Evolutionary conservation across 2,113 vertebrate genomes (phyloP).

Genomic region (Lonchura striata): DNA sequence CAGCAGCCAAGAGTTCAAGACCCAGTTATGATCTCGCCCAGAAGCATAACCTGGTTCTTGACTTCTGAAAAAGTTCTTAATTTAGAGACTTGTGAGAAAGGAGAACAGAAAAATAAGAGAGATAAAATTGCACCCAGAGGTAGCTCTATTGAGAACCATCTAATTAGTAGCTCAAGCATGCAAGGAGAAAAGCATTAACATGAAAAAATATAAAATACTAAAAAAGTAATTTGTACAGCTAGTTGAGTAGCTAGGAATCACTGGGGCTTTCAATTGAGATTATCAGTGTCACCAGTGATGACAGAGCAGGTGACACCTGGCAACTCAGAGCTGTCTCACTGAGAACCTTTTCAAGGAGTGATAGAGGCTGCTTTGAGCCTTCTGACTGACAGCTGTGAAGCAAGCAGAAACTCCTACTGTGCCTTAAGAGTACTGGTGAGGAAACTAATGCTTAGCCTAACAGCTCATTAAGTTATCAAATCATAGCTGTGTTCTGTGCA

Average conservation of each 20-base stretch:
- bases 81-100: background rate
- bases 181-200: background rate
- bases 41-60: background rate
- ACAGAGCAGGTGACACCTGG: background rate
- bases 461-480: background rate
- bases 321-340: background rate
- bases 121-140: background rate
- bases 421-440: background rate
- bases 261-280: background rate
- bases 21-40: background rate
- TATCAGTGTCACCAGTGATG: background rate
- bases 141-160: background rate
- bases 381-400: background rate
- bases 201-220: background rate
- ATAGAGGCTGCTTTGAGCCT: background rate
- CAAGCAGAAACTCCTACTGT: fast-evolving
- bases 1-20: background rate
- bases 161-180: background rate
- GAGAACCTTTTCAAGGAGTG: background rate
- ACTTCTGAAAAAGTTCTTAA: background rate
- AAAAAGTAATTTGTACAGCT: background rate
- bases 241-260: background rate
- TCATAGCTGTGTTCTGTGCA: background rate
- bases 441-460: background rate
- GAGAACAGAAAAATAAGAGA: background rate